A percentile compares a stretch with the other conserved stretches of the same genome.
phyloP scores from a whole-genome alignment of 2,113 vertebrate genomes.

The Istiophorus platypterus region DNA sequence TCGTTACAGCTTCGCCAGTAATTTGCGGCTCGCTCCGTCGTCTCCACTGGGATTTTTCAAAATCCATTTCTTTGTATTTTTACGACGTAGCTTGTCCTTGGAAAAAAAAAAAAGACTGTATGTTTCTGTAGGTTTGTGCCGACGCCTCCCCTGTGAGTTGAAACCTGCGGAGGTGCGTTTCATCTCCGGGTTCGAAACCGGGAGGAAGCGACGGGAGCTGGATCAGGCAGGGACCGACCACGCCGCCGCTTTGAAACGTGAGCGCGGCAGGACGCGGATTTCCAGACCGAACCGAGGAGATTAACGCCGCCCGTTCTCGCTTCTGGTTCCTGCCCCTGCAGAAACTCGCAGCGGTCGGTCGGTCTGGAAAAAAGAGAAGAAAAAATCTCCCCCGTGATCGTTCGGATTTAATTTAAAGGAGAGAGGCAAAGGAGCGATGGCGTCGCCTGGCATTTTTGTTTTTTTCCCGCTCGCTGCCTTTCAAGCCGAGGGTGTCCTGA shows the following conservation, averaged over 20 bases:
- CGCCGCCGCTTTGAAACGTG: conserved; percentile 16
- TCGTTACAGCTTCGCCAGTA: conserved; percentile 42
- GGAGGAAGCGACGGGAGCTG: too few species aligned
- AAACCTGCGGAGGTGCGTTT: too few species aligned
- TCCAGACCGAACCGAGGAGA: neutral
- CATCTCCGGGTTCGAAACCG: too few species aligned
- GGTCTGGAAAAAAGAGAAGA: too few species aligned
- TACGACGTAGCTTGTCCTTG: conserved; percentile 49
- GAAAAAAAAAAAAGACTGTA: conserved; percentile 33
- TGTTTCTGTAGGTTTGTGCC: conserved; percentile 25
- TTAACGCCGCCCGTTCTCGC: conserved; percentile 3
- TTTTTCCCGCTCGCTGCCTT: neutral
- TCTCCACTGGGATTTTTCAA: conserved; percentile 1
- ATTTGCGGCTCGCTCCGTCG: conserved; percentile 50
- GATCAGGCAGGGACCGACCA: too few species aligned
- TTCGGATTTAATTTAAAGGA: neutral
- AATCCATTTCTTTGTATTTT: neutral
- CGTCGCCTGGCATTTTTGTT: too few species aligned
- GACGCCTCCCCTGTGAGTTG: conserved; percentile 21
- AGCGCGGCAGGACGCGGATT: conserved; percentile 29
- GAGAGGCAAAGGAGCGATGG: neutral
- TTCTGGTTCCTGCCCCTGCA: conserved; percentile 29
- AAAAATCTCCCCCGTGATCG: conserved; percentile 2
- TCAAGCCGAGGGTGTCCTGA: too few species aligned
- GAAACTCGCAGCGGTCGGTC: neutral